Evolutionary conservation across 2,888 invertebrate species (phyloP), one percentile per base, ranked within the genome.

Genomic region (Ectropis crepuscularia): DNA sequence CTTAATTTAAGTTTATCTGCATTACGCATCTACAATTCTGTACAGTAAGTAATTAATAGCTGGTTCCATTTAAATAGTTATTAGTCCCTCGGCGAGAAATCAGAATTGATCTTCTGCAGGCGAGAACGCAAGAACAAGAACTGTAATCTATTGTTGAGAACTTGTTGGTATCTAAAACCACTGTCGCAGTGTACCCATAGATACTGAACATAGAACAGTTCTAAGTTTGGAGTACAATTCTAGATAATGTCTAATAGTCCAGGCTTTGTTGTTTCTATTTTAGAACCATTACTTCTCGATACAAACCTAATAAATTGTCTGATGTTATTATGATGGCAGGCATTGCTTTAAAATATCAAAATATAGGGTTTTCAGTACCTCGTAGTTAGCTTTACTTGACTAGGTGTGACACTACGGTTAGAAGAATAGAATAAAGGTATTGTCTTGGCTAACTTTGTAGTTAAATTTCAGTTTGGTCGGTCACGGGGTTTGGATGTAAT

Each of bases 61-160:
- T 70, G 54, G 60, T 66, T 49, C 67, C 69, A 72, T 72, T 70
- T 65, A 69, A 69, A 69, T 66, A 60, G 72, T 66, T 69, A 69
- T 70, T 70, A 70, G 70, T 63, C 72, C 70, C 69, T 66, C 62
- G 69, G 69, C 55, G 65, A 68, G 62, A 65, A 76, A 74, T 74
- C 71, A 69, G 78, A 73, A 79, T 78, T 78, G 80, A 79, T 80
- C 76, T 74, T 72, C 72, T 65, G 66, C 72, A 76, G 74, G 71
- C 75, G 73, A 66, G 74, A 71, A 74, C 77, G 77, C 77, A 74
- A 77, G 69, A 78, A 73, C 75, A 78, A 77, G 77, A 79, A 79
- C 68, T 73, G 71, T 79, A 78, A 78, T 79, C 77, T 76, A 75
- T 79, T 73, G 74, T 68, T 65, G 54, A 54, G 39, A 63, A 63